Conservation (phyloP, 1,140 invertebrate genomes). For the Zophobas atratus region DNA sequence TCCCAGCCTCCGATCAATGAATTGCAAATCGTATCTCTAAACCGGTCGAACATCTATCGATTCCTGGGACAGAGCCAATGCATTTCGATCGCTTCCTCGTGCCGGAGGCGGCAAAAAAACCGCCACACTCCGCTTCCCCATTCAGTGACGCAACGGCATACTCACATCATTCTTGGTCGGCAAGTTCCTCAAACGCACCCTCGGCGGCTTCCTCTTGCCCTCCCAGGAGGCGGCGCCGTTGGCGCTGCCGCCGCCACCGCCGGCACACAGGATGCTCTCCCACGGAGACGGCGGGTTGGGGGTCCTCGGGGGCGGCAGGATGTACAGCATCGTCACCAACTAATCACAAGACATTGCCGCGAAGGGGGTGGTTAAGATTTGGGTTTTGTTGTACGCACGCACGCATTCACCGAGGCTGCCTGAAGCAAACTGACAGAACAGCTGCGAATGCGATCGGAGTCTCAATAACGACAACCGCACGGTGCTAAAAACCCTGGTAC, state of each 20-base stretch:
- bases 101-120: slow-evolving; percentile 38
- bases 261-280: slow-evolving; percentile 63
- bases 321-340: slow-evolving; percentile 67
- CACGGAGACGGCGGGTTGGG: slow-evolving; percentile 71
- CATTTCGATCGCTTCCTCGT: slow-evolving; percentile 45
- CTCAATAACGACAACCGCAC: slow-evolving; percentile 53
- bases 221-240: slow-evolving; percentile 46
- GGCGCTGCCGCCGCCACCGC: slow-evolving; percentile 8
- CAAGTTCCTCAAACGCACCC: slow-evolving; percentile 57
- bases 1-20: slow-evolving; percentile 14
- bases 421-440: slow-evolving; percentile 52
- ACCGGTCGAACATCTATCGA: slow-evolving; percentile 51
- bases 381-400: neutral
- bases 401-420: slow-evolving; percentile 36
- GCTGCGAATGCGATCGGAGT: slow-evolving; percentile 29
- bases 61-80: slow-evolving; percentile 22
- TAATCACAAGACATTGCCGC: slow-evolving; percentile 24
- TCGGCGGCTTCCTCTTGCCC: slow-evolving; percentile 54
- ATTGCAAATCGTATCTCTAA: slow-evolving; percentile 27
- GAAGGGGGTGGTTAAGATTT: neutral
- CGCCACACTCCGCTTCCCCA: slow-evolving; percentile 34
- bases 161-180: slow-evolving; percentile 59
- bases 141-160: slow-evolving; percentile 15
- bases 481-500: slow-evolving; percentile 53
- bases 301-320: slow-evolving; percentile 69